These are phyloP conservation scores for Hirudinaria manillensis DNA, from an alignment of 2,888 invertebrate genomes.

Conservation along the genomic window DNA sequence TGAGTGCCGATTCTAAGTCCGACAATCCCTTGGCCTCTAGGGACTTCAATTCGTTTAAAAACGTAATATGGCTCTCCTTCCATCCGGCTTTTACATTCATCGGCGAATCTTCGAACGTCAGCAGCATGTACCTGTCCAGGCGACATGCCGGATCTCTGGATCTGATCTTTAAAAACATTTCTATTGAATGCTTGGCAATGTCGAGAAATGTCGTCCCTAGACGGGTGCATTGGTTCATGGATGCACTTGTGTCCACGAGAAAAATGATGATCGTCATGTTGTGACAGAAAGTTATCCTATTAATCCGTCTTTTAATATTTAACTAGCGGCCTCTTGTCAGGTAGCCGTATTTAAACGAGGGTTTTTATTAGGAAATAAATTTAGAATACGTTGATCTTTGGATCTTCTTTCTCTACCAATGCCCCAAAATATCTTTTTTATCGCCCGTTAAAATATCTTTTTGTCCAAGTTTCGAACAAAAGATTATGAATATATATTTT, in stretches of 20 bases:
- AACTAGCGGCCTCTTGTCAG: too few species aligned
- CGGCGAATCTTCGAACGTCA: slow-evolving; percentile 97
- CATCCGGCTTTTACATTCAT: slow-evolving; percentile 97
- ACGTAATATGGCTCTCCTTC: slow-evolving; percentile 95
- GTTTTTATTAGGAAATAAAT: too few species aligned
- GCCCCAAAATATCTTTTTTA: too few species aligned
- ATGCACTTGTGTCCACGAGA: slow-evolving; percentile 97
- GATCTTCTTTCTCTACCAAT: too few species aligned
- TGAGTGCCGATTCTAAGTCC: slow-evolving; percentile 85
- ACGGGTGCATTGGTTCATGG: slow-evolving; percentile 97
- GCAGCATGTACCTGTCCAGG: slow-evolving; percentile 90
- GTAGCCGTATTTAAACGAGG: too few species aligned
- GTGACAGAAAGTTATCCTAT: neutral
- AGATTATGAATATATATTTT: too few species aligned
- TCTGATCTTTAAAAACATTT: slow-evolving; percentile 93
- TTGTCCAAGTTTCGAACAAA: too few species aligned
- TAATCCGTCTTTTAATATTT: too few species aligned
- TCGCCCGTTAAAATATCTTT: too few species aligned
- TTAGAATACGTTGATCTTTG: too few species aligned
- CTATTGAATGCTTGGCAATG: slow-evolving; percentile 96
- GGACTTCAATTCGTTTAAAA: slow-evolving; percentile 94
- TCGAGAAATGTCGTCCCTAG: slow-evolving; percentile 90
- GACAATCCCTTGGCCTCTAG: slow-evolving; percentile 85
- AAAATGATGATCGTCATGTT: slow-evolving; percentile 98
- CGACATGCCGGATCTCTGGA: slow-evolving; percentile 91